These are phyloP conservation scores for Chaenodraco wilsoni DNA, from an alignment of 2,797 vertebrate species.

Conservation along the genomic window DNA sequence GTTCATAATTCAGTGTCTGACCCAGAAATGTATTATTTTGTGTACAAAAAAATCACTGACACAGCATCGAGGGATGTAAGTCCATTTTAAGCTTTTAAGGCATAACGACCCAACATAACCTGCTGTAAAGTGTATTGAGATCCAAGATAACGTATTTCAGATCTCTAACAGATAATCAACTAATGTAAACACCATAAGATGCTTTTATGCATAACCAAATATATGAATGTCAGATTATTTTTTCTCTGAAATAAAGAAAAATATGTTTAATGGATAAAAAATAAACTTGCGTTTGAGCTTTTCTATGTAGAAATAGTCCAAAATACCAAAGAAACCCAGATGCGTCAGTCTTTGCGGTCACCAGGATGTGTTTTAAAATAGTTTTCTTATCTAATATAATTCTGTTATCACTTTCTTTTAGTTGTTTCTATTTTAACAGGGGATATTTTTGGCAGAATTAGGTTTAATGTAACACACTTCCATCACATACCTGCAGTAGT, in stretches of 20 bases:
- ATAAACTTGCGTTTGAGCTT: neutral
- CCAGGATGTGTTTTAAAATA: neutral
- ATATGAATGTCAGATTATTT: neutral
- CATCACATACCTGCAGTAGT: neutral
- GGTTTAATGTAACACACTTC: neutral
- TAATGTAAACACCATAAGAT: neutral
- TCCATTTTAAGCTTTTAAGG: constrained; percentile 16
- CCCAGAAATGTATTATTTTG: constrained; percentile 28
- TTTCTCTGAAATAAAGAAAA: neutral
- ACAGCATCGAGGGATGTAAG: constrained; percentile 5
- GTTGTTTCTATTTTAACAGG: neutral
- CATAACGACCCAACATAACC: neutral
- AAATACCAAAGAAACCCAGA: neutral
- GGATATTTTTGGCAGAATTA: neutral
- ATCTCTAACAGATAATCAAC: neutral
- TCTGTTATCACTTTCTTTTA: neutral
- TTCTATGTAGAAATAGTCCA: neutral
- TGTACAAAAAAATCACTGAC: constrained; percentile 6
- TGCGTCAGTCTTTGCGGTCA: neutral
- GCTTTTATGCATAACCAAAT: neutral
- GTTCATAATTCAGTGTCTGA: constrained; percentile 44
- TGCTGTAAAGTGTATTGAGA: neutral
- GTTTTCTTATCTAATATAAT: too few species aligned
- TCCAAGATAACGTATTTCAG: neutral
- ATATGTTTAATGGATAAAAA: neutral